Percentiles rank a stretch among this genome's conserved stretches.
These are phyloP conservation scores for Malaclemys terrapin DNA, from an alignment of 2,113 vertebrate species.

Conservation along the genomic window DNA sequence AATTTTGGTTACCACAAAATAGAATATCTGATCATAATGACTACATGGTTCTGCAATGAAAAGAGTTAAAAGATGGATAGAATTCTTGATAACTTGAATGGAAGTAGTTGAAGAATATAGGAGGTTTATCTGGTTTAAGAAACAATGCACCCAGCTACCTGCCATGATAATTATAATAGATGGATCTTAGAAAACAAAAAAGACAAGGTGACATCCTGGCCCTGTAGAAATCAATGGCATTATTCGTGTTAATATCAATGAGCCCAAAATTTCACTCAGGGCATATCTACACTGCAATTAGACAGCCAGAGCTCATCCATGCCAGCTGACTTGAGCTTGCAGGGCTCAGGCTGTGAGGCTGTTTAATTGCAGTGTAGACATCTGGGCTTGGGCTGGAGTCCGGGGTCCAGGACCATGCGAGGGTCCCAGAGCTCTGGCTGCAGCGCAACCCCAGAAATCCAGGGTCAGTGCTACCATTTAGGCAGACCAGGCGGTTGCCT, in stretches of 20 bases:
- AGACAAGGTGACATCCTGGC: neutral
- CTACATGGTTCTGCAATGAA: neutral
- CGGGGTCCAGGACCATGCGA: too few species aligned
- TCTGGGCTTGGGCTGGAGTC: too few species aligned
- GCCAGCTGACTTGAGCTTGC: too few species aligned
- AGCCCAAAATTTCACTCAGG: neutral
- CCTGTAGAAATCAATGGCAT: fast-evolving
- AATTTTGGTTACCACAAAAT: neutral
- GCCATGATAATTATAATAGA: neutral
- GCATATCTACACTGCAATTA: too few species aligned
- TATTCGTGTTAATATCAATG: neutral
- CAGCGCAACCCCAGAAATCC: too few species aligned
- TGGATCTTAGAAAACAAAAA: slow-evolving; percentile 22
- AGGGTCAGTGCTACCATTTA: too few species aligned
- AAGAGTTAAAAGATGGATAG: neutral
- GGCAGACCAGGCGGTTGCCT: too few species aligned
- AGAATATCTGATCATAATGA: slow-evolving; percentile 37
- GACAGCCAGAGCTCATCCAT: too few species aligned
- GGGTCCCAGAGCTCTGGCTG: too few species aligned
- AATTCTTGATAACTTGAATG: slow-evolving; percentile 19
- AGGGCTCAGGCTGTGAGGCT: too few species aligned
- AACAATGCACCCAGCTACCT: neutral
- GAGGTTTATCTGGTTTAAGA: neutral
- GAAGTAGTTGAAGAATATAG: slow-evolving; percentile 4
- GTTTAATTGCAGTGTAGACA: too few species aligned